These are phyloP conservation scores for Ichneumoninae sp. DNA, from an alignment of 2,888 invertebrate species.

Conservation along the genomic window DNA sequence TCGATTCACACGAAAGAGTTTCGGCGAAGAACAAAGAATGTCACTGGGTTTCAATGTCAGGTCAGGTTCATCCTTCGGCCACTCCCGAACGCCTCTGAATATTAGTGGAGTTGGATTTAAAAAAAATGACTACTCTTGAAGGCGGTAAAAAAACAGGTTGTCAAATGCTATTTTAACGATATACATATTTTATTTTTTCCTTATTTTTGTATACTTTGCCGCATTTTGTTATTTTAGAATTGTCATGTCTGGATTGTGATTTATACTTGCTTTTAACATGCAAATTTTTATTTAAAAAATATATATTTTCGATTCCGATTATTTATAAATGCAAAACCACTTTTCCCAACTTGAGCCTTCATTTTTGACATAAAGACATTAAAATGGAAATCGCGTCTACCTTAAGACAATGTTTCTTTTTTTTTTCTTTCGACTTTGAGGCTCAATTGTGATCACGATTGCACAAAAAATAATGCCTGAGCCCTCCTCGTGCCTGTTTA, in stretches of 20 bases:
- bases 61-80: constrained; percentile 12
- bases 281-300: background rate
- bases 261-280: too few species aligned
- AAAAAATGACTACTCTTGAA: background rate
- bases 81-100: constrained; percentile 11
- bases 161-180: background rate
- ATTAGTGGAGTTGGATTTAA: background rate
- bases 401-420: background rate
- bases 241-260: too few species aligned
- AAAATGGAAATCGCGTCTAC: too few species aligned
- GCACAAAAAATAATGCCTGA: background rate
- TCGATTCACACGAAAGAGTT: constrained; percentile 62
- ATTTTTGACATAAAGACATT: too few species aligned
- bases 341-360: background rate
- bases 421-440: background rate
- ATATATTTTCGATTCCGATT: background rate
- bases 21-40: constrained; percentile 59
- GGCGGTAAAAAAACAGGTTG: background rate
- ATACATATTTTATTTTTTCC: too few species aligned
- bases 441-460: background rate
- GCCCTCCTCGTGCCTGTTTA: background rate
- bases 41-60: constrained; percentile 52
- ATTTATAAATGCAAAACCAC: background rate
- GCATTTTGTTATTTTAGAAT: too few species aligned
- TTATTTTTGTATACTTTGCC: too few species aligned